phyloP scores from a whole-genome alignment of 2,888 invertebrate genomes.

The Agelastica alni region DNA sequence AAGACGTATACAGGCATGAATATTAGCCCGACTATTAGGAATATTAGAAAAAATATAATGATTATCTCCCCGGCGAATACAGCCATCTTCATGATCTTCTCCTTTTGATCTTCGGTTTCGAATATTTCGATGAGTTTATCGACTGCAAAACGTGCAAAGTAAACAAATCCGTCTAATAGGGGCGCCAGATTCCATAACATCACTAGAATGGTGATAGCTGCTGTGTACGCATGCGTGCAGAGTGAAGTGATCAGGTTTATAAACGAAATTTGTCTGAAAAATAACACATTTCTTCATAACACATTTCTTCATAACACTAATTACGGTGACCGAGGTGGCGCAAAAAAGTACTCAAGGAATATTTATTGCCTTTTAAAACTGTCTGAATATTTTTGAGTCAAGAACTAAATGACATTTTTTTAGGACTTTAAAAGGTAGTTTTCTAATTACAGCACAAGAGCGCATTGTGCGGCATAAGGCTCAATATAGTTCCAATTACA shows the following conservation, averaged over 20 bases:
- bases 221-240: constrained; percentile 48
- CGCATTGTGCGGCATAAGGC: too few species aligned
- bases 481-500: too few species aligned
- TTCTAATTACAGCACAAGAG: too few species aligned
- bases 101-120: constrained; percentile 42
- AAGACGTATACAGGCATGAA: constrained; percentile 48
- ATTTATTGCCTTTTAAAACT: too few species aligned
- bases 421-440: too few species aligned
- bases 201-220: constrained; percentile 47
- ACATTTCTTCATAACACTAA: too few species aligned
- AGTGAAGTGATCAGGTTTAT: constrained; percentile 47
- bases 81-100: constrained; percentile 45
- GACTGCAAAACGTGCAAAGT: constrained; percentile 48
- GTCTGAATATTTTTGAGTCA: too few species aligned
- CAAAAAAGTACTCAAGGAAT: too few species aligned
- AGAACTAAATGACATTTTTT: too few species aligned
- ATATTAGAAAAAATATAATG: constrained; percentile 46
- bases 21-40: constrained; percentile 49
- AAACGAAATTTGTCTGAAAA: constrained; percentile 50
- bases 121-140: constrained; percentile 53
- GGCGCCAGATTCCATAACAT: constrained; percentile 49
- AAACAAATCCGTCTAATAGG: constrained; percentile 47
- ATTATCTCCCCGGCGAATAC: constrained; percentile 48
- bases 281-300: too few species aligned
- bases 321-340: too few species aligned